phyloP scores from a whole-genome alignment of 2,888 invertebrate genomes.

The Euphydryas editha region DNA sequence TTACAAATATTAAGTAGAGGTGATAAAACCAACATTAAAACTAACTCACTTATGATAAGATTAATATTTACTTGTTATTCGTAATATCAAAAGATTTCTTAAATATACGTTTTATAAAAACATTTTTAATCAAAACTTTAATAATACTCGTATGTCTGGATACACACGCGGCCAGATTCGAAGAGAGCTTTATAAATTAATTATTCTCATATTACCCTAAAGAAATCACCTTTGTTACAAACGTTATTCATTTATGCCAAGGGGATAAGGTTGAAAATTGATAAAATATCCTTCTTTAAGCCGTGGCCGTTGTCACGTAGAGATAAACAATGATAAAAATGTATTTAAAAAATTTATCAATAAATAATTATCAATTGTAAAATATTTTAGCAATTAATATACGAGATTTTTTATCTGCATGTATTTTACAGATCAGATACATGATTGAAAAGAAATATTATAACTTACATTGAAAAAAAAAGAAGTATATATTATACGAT shows the following conservation, averaged over 20 bases:
- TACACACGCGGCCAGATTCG: constrained; percentile 17
- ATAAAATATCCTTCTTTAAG: constrained; percentile 15
- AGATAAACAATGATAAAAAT: constrained; percentile 44
- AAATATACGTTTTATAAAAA: background rate
- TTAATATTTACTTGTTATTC: too few species aligned
- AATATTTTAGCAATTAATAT: constrained; percentile 14
- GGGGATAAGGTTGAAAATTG: constrained; percentile 33
- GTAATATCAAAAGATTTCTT: constrained; percentile 16
- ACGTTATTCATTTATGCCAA: constrained; percentile 20
- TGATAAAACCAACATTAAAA: background rate
- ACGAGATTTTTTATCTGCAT: background rate
- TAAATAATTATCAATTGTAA: constrained; percentile 19
- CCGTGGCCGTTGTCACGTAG: constrained; percentile 46
- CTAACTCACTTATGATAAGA: background rate
- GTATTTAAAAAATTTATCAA: constrained; percentile 38
- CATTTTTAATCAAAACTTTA: constrained; percentile 6
- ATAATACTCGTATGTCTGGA: constrained; percentile 21
- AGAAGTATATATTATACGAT: too few species aligned
- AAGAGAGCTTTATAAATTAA: constrained; percentile 18
- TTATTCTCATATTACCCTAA: constrained; percentile 18
- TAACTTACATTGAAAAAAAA: background rate
- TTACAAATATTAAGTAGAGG: too few species aligned
- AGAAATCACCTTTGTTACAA: constrained; percentile 3
- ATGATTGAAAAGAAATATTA: background rate
- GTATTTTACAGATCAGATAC: background rate